Conservation (phyloP, 2,113 vertebrate genomes). For the Eptesicus fuscus region DNA sequence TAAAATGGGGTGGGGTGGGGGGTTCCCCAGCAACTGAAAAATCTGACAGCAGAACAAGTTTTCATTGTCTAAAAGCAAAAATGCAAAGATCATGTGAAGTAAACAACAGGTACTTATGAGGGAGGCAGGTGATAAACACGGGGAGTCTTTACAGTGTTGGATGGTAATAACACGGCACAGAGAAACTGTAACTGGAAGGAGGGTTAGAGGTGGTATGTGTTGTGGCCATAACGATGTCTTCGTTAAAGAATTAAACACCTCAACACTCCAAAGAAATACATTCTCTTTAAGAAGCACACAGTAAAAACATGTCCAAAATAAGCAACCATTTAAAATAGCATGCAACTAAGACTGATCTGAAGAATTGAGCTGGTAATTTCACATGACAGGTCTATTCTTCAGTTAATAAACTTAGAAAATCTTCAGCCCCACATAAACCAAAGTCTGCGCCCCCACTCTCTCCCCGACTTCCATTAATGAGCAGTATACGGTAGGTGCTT, state of each 20-base stretch:
- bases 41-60: neutral
- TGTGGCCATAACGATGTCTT: neutral
- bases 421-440: accelerated
- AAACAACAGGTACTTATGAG: neutral
- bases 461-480: neutral
- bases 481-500: accelerated
- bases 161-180: accelerated
- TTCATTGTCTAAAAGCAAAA: neutral
- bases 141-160: accelerated
- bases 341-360: neutral
- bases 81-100: no score
- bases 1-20: no score
- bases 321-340: neutral
- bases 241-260: neutral
- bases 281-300: neutral
- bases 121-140: neutral
- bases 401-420: neutral
- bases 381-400: neutral
- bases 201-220: accelerated
- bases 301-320: neutral
- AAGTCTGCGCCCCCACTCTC: neutral
- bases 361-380: neutral
- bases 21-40: neutral
- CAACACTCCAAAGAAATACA: neutral
- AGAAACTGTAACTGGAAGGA: accelerated